phyloP scores from a whole-genome alignment of 2,113 vertebrate genomes.

The Channa argus region DNA sequence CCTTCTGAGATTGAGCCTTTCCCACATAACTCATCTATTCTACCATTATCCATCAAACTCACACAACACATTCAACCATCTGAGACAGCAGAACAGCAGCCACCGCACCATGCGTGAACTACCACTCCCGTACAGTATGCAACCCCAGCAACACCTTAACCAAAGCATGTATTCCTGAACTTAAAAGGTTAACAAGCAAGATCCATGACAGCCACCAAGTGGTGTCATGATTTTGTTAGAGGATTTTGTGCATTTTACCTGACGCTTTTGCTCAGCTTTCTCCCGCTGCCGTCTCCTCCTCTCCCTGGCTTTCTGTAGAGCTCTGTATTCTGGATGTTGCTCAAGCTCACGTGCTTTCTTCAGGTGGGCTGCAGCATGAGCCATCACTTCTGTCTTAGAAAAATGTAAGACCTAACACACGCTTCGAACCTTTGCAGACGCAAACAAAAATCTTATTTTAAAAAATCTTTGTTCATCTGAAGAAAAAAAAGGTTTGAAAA shows the following conservation, averaged over 20 bases:
- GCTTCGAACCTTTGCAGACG: neutral
- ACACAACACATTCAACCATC: constrained; percentile 4
- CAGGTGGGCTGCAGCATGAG: constrained; percentile 94
- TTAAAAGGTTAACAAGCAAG: neutral
- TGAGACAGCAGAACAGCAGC: constrained; percentile 4
- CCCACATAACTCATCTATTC: constrained; percentile 18
- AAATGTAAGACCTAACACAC: neutral
- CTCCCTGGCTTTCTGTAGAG: constrained; percentile 88
- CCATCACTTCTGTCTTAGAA: constrained; percentile 80
- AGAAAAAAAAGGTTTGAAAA: no score
- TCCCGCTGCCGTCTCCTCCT: constrained; percentile 89
- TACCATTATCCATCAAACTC: constrained; percentile 7
- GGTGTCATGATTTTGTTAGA: neutral
- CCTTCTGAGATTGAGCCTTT: constrained; percentile 18
- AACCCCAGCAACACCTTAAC: no score
- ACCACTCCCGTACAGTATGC: neutral
- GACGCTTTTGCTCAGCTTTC: constrained; percentile 89
- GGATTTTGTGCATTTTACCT: constrained; percentile 82
- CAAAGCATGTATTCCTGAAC: neutral
- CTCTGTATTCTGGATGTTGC: constrained; percentile 77
- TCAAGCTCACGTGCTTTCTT: constrained; percentile 97
- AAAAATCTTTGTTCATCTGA: no score
- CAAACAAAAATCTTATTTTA: no score
- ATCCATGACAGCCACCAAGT: neutral
- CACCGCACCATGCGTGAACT: neutral